Evolutionary conservation across 2,797 vertebrate species (phyloP).

Genomic region (Sebastes itinus): DNA sequence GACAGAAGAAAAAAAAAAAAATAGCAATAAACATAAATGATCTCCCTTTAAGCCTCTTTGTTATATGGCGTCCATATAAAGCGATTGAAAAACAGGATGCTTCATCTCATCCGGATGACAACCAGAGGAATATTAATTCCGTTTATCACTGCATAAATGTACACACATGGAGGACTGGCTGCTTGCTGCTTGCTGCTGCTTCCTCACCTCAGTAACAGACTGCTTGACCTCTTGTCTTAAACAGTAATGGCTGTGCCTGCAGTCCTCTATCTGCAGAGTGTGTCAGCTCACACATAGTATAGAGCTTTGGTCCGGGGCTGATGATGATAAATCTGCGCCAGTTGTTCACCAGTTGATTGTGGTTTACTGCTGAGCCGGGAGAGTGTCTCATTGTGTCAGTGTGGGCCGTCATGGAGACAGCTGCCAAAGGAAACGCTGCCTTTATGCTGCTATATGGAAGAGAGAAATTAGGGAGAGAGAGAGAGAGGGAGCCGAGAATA

Average conservation of each 20-base stretch:
- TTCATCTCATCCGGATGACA: constrained; percentile 31
- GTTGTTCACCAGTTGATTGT: constrained; percentile 80
- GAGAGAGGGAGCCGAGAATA: constrained; percentile 54
- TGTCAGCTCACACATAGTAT: constrained; percentile 58
- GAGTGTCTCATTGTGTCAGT: constrained; percentile 71
- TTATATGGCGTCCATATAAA: constrained; percentile 29
- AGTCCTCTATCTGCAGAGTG: constrained; percentile 53
- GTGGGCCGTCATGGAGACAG: constrained; percentile 68
- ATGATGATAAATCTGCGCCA: constrained; percentile 78
- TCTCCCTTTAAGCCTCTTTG: constrained; percentile 35
- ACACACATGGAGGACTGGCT: constrained; percentile 7
- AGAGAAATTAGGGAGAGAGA: constrained; percentile 59
- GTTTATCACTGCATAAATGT: constrained; percentile 30
- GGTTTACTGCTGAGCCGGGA: constrained; percentile 70
- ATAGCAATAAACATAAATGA: constrained; percentile 38
- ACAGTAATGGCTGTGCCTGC: constrained; percentile 59
- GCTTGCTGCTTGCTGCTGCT: constrained; percentile 27
- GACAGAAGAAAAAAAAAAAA: constrained; percentile 42
- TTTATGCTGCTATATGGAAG: constrained; percentile 64
- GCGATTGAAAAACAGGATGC: constrained; percentile 12
- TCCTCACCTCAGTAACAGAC: constrained; percentile 23
- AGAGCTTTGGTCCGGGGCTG: constrained; percentile 60
- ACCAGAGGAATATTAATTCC: constrained; percentile 46
- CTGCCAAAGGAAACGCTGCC: constrained; percentile 71
- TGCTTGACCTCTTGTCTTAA: constrained; percentile 65